Percentiles rank a stretch among this genome's conserved stretches.
phyloP scores from a whole-genome alignment of 2,113 vertebrate genomes.

The Galeopterus variegatus region DNA sequence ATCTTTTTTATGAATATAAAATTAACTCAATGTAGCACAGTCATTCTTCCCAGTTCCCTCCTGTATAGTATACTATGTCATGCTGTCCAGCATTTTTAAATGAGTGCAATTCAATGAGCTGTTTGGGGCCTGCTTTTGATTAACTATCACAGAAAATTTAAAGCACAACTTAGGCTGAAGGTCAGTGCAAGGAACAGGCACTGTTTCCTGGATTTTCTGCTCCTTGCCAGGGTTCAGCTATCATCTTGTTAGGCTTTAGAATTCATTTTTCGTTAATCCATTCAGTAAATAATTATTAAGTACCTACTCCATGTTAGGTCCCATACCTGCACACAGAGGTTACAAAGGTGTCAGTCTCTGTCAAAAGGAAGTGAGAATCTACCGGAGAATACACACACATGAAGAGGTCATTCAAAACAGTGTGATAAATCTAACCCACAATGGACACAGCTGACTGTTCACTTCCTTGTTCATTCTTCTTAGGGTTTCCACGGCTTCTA shows the following conservation, averaged over 20 bases:
- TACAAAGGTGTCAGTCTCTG: neutral
- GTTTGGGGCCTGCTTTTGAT: neutral
- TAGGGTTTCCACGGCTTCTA: neutral
- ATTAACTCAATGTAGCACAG: slow-evolving; percentile 57
- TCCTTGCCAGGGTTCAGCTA: neutral
- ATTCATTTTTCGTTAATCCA: neutral
- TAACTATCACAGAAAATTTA: slow-evolving; percentile 29
- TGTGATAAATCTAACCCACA: neutral
- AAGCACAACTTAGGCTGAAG: neutral
- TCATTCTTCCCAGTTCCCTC: neutral
- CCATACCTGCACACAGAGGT: too few species aligned
- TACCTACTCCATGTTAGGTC: neutral
- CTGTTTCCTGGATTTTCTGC: neutral
- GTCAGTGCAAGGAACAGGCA: neutral
- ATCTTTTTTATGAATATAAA: slow-evolving; percentile 77
- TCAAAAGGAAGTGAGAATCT: neutral
- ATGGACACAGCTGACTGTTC: neutral
- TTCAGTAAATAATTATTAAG: neutral
- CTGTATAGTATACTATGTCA: neutral
- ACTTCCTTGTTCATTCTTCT: neutral
- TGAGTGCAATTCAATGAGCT: slow-evolving; percentile 1
- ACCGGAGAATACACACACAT: neutral
- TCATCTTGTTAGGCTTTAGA: neutral
- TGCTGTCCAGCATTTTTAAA: slow-evolving; percentile 49
- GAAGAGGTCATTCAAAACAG: neutral